Conservation (phyloP, 2,888 invertebrate species). For the Pandemis cinnamomeana region DNA sequence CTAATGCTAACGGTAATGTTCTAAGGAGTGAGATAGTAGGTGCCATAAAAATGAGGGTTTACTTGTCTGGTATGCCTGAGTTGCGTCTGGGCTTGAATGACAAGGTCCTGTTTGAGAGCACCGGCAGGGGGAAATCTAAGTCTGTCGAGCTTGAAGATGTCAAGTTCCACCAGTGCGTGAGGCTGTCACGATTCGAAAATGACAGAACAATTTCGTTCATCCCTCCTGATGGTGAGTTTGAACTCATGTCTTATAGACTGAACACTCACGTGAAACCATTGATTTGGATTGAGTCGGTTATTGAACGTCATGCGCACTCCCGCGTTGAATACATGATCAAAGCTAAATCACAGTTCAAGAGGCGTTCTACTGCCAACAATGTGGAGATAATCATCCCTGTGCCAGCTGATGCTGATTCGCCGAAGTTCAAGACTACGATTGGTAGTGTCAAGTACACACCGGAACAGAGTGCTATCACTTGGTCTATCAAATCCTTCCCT, state of each 20-base stretch:
- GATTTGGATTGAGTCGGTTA: conserved; percentile 99
- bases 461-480: conserved; percentile 97
- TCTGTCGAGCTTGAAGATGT: conserved; percentile 99
- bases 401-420: conserved; percentile 98
- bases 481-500: conserved; percentile 99
- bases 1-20: conserved; percentile 98
- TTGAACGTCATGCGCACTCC: conserved; percentile 98
- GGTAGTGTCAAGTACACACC: conserved; percentile 99
- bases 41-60: conserved; percentile 99
- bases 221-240: conserved; percentile 99
- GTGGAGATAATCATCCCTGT: conserved; percentile 99
- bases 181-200: conserved; percentile 98
- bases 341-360: conserved; percentile 99
- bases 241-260: conserved; percentile 98
- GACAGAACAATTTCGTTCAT: conserved; percentile 99
- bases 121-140: conserved; percentile 98
- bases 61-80: conserved; percentile 99
- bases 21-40: conserved; percentile 99
- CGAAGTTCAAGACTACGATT: conserved; percentile 98
- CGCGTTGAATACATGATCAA: conserved; percentile 99
- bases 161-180: conserved; percentile 99
- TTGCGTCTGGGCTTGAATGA: conserved; percentile 98
- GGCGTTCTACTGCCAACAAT: conserved; percentile 98
- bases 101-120: conserved; percentile 98
- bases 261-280: conserved; percentile 99